phyloP scores from a whole-genome alignment of 2,888 invertebrate species.

The Ptychoptera albimana region DNA sequence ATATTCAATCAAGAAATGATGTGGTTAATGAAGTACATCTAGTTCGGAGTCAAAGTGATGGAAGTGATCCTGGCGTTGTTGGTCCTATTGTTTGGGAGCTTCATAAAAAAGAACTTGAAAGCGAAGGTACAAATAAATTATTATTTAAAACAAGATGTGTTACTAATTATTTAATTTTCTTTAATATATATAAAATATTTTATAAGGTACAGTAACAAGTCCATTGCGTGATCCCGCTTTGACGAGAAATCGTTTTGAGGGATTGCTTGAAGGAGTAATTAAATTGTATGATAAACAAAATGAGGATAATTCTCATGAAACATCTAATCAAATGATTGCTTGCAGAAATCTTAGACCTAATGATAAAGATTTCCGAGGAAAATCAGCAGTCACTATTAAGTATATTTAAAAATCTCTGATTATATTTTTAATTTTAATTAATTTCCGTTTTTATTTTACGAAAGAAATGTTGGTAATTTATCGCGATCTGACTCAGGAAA shows the following conservation, averaged over 20 bases:
- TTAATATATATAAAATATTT: not conserved
- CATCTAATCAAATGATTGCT: conserved; percentile 15
- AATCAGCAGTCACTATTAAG: conserved; percentile 26
- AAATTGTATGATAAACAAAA: conserved; percentile 27
- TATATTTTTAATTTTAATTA: not conserved
- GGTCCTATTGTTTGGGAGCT: conserved; percentile 74
- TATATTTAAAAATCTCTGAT: conserved; percentile 8
- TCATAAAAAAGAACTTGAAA: conserved; percentile 51
- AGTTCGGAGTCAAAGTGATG: conserved; percentile 41
- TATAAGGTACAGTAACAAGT: conserved; percentile 11
- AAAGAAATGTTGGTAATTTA: conserved; percentile 1
- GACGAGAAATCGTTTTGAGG: conserved; percentile 28
- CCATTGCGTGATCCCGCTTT: conserved; percentile 26
- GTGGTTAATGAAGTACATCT: conserved; percentile 10
- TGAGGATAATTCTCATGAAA: conserved; percentile 17
- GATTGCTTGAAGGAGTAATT: conserved; percentile 29
- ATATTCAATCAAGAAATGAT: not conserved
- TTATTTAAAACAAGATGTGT: no score
- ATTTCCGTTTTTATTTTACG: not conserved
- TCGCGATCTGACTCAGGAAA: conserved; percentile 7
- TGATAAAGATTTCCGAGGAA: conserved; percentile 26
- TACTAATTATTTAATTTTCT: not conserved
- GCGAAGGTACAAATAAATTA: conserved; percentile 23
- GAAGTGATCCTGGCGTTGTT: conserved; percentile 66
- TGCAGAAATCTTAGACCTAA: conserved; percentile 7